Percentiles rank a stretch among this genome's conserved stretches.
phyloP scores from a whole-genome alignment of 2,888 invertebrate species.

The Argyresthia goedartella region DNA sequence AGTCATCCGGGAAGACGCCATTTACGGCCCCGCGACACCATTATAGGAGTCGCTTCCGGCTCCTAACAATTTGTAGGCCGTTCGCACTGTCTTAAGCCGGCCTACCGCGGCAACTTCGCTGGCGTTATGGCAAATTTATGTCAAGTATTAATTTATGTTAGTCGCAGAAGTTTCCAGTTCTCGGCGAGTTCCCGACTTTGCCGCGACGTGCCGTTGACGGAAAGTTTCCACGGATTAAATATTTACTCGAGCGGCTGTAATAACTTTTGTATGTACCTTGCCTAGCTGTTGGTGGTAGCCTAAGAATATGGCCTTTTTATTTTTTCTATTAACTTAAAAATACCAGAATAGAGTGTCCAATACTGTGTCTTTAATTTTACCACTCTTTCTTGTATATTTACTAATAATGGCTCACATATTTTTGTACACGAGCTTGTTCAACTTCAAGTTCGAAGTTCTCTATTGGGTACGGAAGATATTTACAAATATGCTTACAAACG shows the following conservation, averaged over 20 bases:
- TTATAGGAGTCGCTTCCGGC: conserved; percentile 41
- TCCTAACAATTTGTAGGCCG: conserved; percentile 43
- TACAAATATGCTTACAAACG: too few species aligned
- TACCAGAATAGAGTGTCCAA: too few species aligned
- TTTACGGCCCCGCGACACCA: not conserved
- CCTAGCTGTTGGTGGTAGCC: not conserved
- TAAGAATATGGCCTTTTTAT: too few species aligned
- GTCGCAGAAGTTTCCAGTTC: conserved; percentile 25
- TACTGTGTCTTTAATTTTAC: too few species aligned
- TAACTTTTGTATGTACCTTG: conserved; percentile 15
- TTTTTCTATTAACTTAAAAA: too few species aligned
- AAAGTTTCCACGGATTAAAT: conserved; percentile 53
- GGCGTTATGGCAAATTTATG: conserved; percentile 68
- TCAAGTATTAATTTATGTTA: conserved; percentile 68
- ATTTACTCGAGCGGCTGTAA: conserved; percentile 47
- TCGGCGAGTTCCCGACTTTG: conserved; percentile 12
- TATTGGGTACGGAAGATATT: too few species aligned
- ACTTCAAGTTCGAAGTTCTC: too few species aligned
- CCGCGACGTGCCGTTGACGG: conserved; percentile 30
- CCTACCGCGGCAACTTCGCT: conserved; percentile 36
- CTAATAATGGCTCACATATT: too few species aligned
- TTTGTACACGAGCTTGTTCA: too few species aligned
- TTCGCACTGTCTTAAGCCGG: conserved; percentile 38
- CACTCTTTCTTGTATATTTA: too few species aligned
- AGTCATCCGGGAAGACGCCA: too few species aligned